Conservation (phyloP, 2,113 vertebrate species). For the Anhinga anhinga region DNA sequence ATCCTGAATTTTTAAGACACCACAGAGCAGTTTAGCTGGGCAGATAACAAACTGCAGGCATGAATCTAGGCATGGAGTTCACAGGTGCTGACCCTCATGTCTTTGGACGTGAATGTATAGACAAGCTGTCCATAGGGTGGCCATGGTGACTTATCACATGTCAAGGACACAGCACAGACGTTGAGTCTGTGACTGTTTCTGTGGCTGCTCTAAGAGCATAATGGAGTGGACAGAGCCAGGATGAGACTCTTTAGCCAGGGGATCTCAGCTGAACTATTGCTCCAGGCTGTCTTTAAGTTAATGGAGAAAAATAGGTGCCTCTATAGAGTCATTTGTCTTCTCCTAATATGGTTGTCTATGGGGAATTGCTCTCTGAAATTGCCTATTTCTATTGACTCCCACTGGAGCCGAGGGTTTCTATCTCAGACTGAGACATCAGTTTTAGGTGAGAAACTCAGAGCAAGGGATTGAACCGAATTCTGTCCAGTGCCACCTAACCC, state of each 20-base stretch:
- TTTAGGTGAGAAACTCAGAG: neutral
- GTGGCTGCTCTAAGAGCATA: neutral
- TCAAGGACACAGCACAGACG: neutral
- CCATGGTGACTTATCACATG: neutral
- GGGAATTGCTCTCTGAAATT: slow-evolving; percentile 35
- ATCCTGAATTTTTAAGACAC: neutral
- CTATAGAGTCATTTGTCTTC: neutral
- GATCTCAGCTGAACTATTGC: neutral
- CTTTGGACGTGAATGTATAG: neutral
- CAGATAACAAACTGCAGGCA: neutral
- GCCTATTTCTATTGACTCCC: neutral
- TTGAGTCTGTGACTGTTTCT: neutral
- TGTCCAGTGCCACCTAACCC: neutral
- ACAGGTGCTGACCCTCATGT: neutral
- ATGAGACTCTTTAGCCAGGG: neutral
- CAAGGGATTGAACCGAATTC: neutral
- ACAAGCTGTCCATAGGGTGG: neutral
- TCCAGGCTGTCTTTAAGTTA: slow-evolving; percentile 10
- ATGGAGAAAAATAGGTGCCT: slow-evolving; percentile 32
- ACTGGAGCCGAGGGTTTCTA: neutral
- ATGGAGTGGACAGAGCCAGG: neutral
- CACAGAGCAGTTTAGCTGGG: neutral
- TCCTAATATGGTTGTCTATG: neutral
- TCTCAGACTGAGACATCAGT: neutral
- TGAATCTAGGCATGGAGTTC: neutral